Conservation (phyloP, 1,140 invertebrate species). For the Chironomus striatipennis region DNA sequence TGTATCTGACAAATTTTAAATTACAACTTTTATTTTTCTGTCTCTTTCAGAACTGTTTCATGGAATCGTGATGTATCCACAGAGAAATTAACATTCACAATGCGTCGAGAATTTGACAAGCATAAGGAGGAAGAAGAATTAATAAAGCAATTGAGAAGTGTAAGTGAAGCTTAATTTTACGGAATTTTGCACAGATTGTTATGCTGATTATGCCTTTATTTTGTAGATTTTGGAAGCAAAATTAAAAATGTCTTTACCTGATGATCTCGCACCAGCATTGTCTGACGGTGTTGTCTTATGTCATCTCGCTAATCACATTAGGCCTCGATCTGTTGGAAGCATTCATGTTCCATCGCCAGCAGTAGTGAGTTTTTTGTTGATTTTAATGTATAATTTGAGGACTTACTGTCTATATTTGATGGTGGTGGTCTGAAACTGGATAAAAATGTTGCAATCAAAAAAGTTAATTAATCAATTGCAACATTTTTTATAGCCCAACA, state of each 20-base stretch:
- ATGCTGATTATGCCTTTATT: constrained; percentile 34
- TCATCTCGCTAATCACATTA: constrained; percentile 86
- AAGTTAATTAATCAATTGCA: too few species aligned
- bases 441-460: too few species aligned
- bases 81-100: constrained; percentile 81
- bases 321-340: constrained; percentile 78
- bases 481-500: too few species aligned
- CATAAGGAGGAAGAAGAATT: constrained; percentile 82
- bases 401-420: too few species aligned
- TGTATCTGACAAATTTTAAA: constrained; percentile 28
- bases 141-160: constrained; percentile 72
- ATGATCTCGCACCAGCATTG: constrained; percentile 75
- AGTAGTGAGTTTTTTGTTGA: constrained; percentile 59
- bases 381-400: background rate
- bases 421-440: too few species aligned
- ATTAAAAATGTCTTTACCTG: constrained; percentile 80
- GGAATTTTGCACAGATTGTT: background rate
- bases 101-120: constrained; percentile 82
- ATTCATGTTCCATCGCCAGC: constrained; percentile 91
- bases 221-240: constrained; percentile 78
- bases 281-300: constrained; percentile 88
- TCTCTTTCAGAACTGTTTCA: constrained; percentile 34
- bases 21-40: background rate
- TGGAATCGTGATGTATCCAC: constrained; percentile 62
- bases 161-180: constrained; percentile 42